phyloP scores from a whole-genome alignment of 2,888 invertebrate genomes.

The Monoplex corrugatus region DNA sequence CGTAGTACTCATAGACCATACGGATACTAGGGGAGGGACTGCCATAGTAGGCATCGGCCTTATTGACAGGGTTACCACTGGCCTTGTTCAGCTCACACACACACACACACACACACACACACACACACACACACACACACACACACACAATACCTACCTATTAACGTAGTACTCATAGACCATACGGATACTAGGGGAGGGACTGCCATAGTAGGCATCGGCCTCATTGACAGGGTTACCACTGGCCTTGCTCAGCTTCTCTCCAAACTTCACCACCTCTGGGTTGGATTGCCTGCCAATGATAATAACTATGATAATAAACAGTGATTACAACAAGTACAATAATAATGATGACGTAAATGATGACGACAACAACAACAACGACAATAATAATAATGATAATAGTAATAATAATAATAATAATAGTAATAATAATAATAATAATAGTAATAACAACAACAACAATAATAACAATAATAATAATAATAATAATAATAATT shows the following conservation, averaged over 20 bases:
- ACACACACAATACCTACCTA: no score
- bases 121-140: no score
- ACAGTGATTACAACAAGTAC: no score
- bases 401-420: no score
- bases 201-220: slow-evolving; percentile 22
- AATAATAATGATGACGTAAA: no score
- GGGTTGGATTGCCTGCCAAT: slow-evolving; percentile 76
- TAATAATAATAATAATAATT: no score
- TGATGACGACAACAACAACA: no score
- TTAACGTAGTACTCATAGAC: slow-evolving; percentile 75
- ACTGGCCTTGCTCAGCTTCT: slow-evolving; percentile 60
- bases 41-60: slow-evolving; percentile 27
- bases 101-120: no score
- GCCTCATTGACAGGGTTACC: not conserved
- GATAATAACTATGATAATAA: not conserved
- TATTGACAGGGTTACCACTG: not conserved
- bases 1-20: slow-evolving; percentile 74
- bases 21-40: slow-evolving; percentile 56
- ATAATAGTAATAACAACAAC: no score
- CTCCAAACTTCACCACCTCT: slow-evolving; percentile 74
- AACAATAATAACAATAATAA: no score
- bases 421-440: no score
- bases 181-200: slow-evolving; percentile 60
- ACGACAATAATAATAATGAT: no score
- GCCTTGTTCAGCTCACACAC: slow-evolving; percentile 62